Percentiles rank a stretch among this genome's conserved stretches.
Evolutionary conservation across 2,888 invertebrate species (phyloP).

Genomic region (Ischnura elegans): DNA sequence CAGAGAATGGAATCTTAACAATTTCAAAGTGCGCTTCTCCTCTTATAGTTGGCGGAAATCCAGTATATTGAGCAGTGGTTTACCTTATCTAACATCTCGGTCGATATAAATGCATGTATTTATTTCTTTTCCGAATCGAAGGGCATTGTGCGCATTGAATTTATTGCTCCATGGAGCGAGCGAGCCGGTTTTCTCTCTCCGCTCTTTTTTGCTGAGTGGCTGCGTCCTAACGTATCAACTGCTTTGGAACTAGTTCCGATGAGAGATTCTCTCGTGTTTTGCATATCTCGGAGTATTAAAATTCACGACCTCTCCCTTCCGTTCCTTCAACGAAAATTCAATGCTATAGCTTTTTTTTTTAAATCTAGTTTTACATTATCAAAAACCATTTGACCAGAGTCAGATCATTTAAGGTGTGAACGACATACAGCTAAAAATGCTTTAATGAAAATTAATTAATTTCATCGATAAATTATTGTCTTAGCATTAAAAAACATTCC

Average conservation of each 20-base stretch:
- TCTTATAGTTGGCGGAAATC: not conserved
- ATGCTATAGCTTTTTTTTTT: not conserved
- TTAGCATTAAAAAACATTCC: too few species aligned
- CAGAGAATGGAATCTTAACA: not conserved
- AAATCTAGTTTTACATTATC: too few species aligned
- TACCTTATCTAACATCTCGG: conserved; percentile 25
- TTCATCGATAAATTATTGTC: too few species aligned
- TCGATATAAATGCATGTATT: not conserved
- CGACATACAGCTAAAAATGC: too few species aligned
- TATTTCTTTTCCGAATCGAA: not conserved
- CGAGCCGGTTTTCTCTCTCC: not conserved
- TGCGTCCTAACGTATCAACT: not conserved
- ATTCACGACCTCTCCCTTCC: not conserved
- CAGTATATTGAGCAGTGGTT: not conserved
- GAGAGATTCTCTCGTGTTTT: not conserved
- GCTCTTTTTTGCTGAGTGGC: not conserved
- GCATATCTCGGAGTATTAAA: not conserved
- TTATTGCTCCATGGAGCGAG: not conserved
- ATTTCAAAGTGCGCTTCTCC: not conserved
- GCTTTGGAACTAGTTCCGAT: conserved; percentile 26
- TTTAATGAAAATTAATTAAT: too few species aligned
- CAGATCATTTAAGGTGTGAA: too few species aligned
- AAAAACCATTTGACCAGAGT: too few species aligned
- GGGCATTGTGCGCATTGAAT: not conserved
- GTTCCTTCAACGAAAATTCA: not conserved